Conservation (phyloP, 2,888 invertebrate genomes). For the Tromatobia lineatoria region DNA sequence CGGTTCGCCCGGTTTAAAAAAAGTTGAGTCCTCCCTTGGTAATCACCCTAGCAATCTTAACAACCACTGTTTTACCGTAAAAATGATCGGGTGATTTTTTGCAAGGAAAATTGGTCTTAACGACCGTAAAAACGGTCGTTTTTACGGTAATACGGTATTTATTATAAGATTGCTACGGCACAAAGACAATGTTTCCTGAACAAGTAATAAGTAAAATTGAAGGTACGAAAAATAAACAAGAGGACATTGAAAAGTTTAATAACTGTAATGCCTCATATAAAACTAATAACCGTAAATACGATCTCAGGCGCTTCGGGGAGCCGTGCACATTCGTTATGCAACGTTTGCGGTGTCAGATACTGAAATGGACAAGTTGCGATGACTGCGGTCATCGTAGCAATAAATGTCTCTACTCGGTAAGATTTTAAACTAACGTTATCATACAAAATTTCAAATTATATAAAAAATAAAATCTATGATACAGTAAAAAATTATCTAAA, state of each 20-base stretch:
- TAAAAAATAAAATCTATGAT: neutral
- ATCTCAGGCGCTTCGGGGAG: slow-evolving; percentile 74
- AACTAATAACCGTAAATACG: neutral
- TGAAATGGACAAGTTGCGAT: slow-evolving; percentile 74
- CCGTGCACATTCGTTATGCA: slow-evolving; percentile 75
- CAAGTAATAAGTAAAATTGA: no score
- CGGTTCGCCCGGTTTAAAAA: neutral
- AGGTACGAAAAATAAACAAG: no score
- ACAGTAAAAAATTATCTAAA: no score
- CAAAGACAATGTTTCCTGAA: no score
- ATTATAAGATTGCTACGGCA: no score
- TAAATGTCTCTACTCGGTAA: slow-evolving; percentile 74
- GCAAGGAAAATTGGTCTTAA: no score
- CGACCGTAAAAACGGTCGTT: no score
- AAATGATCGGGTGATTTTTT: no score
- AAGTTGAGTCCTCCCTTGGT: neutral
- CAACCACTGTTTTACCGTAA: no score
- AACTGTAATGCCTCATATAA: neutral
- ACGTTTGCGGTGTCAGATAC: slow-evolving; percentile 75
- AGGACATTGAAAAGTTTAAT: no score
- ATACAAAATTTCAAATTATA: neutral
- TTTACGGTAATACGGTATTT: no score
- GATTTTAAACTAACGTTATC: neutral
- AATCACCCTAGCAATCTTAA: neutral
- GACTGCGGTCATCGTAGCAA: slow-evolving; percentile 70